Evolutionary conservation across 2,113 vertebrate species (phyloP), one percentile per base, ranked within the genome.

Genomic region (Lophochroa leadbeateri): DNA sequence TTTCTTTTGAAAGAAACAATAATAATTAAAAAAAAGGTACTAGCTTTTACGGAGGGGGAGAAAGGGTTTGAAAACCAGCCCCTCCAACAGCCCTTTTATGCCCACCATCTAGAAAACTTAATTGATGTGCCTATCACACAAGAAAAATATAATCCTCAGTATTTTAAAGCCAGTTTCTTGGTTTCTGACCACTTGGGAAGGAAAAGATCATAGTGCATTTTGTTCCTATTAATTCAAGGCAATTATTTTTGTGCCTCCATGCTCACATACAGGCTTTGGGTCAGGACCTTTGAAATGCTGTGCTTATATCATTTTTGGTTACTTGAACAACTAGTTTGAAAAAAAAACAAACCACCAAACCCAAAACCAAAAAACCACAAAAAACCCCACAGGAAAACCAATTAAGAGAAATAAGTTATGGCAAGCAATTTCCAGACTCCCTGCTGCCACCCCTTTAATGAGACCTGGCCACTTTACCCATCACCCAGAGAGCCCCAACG

Each of bases 401-500:
- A 16, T 14, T 7, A 41, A 55, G 39, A 89, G 27, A 84, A 82
- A 6, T 33, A 74, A 84, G 29, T 70, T 43, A 67, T 0, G 7
- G n/a, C 33, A 82, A 89, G 78, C 16, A 43, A 47, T 33, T 86
- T 78, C 47, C 68, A 70, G 43, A 75, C 67, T 71, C 35, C n/a
- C 24, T 1, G 1, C 25, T 52, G 50, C 46, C 70, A 72, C 14
- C 6, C 33, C 25, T 92, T 78, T 55, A 82, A 79, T 0, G 11
- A 94, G 41, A 10, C 49, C 41, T 58, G 76, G 28, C 21, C 4
- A 1, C 76, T 18, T 10, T 63, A 47, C 39, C 60, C 43, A n/a
- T 24, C 29, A 37, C 15, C 27, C 3, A 0, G 39, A 60, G 25
- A 82, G 47, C 18, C 27, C 46, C 5, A 1, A 3, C 0, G 0